A percentile compares a stretch with the other conserved stretches of the same genome.
Evolutionary conservation across 2,888 invertebrate genomes (phyloP).

Genomic region (Pseudococcus viburni): DNA sequence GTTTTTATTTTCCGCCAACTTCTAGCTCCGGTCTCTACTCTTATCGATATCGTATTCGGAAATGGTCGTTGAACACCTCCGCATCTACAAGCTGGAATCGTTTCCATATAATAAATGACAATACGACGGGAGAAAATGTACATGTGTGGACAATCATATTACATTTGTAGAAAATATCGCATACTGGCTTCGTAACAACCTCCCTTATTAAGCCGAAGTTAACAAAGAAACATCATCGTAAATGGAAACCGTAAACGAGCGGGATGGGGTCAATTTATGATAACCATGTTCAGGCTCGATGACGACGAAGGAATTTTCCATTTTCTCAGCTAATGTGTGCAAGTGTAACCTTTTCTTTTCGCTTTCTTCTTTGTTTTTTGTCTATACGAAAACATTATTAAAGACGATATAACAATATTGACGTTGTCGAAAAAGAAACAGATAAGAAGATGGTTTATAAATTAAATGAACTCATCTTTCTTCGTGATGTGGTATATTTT

Average conservation of each 20-base stretch:
- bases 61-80: not conserved
- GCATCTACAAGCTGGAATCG: not conserved
- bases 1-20: not conserved
- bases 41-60: not conserved
- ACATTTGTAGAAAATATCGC: slow-evolving; percentile 18
- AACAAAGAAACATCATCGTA: slow-evolving; percentile 49
- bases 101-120: not conserved
- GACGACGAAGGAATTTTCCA: slow-evolving; percentile 50
- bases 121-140: not conserved
- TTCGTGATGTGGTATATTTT: too few species aligned
- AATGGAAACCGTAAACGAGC: slow-evolving; percentile 30
- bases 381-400: slow-evolving; percentile 1
- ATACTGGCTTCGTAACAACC: slow-evolving; percentile 2
- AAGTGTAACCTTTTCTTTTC: not conserved
- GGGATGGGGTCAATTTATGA: slow-evolving; percentile 56
- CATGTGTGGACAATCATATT: slow-evolving; percentile 30
- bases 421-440: not conserved
- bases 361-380: not conserved
- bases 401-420: slow-evolving; percentile 5
- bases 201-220: slow-evolving; percentile 20
- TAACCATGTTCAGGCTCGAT: slow-evolving; percentile 37
- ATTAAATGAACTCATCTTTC: not conserved
- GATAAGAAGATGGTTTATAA: not conserved
- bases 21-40: not conserved
- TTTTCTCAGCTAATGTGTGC: not conserved